Evolutionary conservation across 2,113 vertebrate species (phyloP), one percentile per base, ranked within the genome.

Genomic region (Heloderma charlesbogerti): DNA sequence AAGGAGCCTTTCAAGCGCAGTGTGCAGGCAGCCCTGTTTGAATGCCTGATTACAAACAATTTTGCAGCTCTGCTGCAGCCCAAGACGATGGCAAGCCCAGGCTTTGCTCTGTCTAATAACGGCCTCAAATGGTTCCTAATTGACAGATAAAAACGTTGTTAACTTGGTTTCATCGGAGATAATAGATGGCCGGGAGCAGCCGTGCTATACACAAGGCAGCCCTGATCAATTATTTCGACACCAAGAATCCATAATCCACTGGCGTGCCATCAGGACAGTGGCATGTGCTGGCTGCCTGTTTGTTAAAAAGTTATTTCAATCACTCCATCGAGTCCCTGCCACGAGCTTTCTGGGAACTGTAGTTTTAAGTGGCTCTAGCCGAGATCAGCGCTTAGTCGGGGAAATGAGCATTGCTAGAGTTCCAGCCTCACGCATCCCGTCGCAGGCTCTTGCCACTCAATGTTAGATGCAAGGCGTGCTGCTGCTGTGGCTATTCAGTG

Each of bases 111-210:
- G 92, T 95, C 94, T 96, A 95, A 96, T 96, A 93, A 94, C 94
- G 92, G 91, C 93, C 94, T 94, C 96, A 95, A 66, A 48, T 96
- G 92, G 94, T 84, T 95, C 94, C 95, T 96, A 96, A 96, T 96
- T 96, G 96, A 96, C 95, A 96, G 95, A 95, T 96, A 96, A 95
- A 96, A 96, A 95, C 0, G 13, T 88, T 92, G 91, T 95, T 96
- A 96, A 95, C 94, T 95, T 75, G 66, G 94, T 96, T 96, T 96
- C 92, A 82, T 92, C 3, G 0, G 94, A 92, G 89, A 91, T 95
- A 94, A 96, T 94, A 91, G 93, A 94, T 92, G 94, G 94, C 91
- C 77, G 90, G 94, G 86, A 94, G 92, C 89, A n/a, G 82, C 0
- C 0, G 43, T 91, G 91, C 93, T 89, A 89, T 93, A 91, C 86